Conservation (phyloP, 2,113 vertebrate species). For the Dipodomys spectabilis region DNA sequence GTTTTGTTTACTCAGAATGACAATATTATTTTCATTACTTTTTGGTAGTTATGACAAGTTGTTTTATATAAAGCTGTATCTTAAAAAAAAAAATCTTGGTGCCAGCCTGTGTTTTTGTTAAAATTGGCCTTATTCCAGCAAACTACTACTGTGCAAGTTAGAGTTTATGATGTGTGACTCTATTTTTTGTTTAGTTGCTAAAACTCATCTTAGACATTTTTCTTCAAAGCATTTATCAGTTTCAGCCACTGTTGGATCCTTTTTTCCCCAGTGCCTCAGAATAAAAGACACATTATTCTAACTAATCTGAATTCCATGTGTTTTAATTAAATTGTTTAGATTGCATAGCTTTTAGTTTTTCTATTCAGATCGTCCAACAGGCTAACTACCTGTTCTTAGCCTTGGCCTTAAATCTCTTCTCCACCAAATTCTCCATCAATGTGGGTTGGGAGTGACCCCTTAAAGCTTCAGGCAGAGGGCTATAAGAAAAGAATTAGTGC, state of each 20-base stretch:
- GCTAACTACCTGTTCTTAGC: constrained; percentile 26
- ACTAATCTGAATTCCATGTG: constrained; percentile 3
- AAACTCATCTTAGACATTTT: constrained; percentile 43
- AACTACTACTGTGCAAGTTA: constrained; percentile 28
- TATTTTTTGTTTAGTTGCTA: constrained; percentile 31
- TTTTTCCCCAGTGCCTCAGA: constrained; percentile 36
- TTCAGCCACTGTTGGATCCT: not conserved
- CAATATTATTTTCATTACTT: constrained; percentile 47
- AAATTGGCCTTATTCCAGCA: constrained; percentile 48
- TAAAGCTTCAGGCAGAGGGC: constrained; percentile 41
- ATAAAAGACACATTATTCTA: constrained; percentile 35
- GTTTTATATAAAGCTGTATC: constrained; percentile 56
- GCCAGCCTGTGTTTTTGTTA: constrained; percentile 42
- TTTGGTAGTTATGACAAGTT: constrained; percentile 39
- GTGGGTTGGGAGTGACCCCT: not conserved
- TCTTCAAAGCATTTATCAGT: constrained; percentile 14
- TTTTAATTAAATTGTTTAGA: constrained; percentile 56
- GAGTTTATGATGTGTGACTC: constrained; percentile 48
- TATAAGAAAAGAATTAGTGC: not conserved
- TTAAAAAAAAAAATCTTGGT: constrained; percentile 46
- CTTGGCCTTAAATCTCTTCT: constrained; percentile 30
- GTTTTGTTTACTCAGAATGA: constrained; percentile 36
- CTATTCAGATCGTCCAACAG: not conserved
- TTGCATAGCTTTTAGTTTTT: constrained; percentile 12
- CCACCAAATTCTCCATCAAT: not conserved